Conservation (phyloP, 2,888 invertebrate species). For the Lucinisca nassula region DNA sequence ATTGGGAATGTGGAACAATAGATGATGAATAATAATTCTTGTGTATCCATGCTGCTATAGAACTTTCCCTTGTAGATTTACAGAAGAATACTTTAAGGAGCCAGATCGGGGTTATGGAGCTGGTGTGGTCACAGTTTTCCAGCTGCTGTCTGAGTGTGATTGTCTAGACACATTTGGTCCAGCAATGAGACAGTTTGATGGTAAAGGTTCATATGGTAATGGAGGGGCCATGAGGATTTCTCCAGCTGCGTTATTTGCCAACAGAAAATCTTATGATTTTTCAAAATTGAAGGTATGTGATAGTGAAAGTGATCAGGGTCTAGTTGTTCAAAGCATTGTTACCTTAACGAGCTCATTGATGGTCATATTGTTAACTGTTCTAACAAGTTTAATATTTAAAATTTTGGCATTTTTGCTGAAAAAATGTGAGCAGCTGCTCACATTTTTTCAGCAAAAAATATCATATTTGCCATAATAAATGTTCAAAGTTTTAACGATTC, state of each 20-base stretch:
- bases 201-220: constrained; percentile 93
- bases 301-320: neutral
- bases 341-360: too few species aligned
- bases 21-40: too few species aligned
- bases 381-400: too few species aligned
- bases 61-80: constrained; percentile 89
- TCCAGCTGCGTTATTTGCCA: constrained; percentile 91
- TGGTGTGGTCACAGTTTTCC: constrained; percentile 88
- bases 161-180: constrained; percentile 90
- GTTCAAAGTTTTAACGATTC: too few species aligned
- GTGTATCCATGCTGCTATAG: too few species aligned
- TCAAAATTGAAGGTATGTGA: constrained; percentile 73
- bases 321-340: too few species aligned
- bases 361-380: too few species aligned
- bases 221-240: constrained; percentile 93
- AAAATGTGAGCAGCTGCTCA: too few species aligned
- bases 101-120: constrained; percentile 92
- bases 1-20: too few species aligned
- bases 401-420: too few species aligned
- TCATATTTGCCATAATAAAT: too few species aligned
- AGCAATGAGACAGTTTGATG: constrained; percentile 91
- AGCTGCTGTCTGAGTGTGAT: constrained; percentile 85
- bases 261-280: constrained; percentile 67
- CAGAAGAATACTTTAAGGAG: constrained; percentile 90
- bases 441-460: too few species aligned